Evolutionary conservation across 2,888 invertebrate species (phyloP), one percentile per base, ranked within the genome.

Genomic region (Scaptomyza reducta): DNA sequence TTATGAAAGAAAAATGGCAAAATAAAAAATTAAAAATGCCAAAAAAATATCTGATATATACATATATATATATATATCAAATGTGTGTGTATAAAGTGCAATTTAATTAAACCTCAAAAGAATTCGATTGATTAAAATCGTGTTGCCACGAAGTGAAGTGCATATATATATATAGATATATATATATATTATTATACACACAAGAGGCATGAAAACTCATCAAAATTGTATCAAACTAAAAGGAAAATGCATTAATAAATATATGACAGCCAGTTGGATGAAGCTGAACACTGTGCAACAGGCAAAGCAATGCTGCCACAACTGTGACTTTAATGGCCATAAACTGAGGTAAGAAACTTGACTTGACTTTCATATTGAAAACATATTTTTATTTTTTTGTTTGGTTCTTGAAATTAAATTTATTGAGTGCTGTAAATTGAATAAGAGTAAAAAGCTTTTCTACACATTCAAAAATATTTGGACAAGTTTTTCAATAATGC

Each of bases 401-500:
- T 60, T 35, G 13, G n/a, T 40, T 14, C 54, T 45, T 71, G 57
- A 40, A 74, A 79, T 70, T 70, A 69, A 68, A 74, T 72, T 66
- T 16, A 3, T 10, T 10, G 4, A 70, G 49, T 47, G 42, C 27
- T 42, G 58, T 7, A 59, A 85, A 85, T 82, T 85, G 70, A 82
- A 87, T 85, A 82, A 79, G 66, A 66, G 60, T 60, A 85, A 75
- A 82, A 65, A 73, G 81, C 79, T 86, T 74, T 86, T 77, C 70
- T 70, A 72, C 88, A 86, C 88, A 88, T 88, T 83, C 86, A 83
- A 83, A 40, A 83, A 83, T 84, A 87, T 84, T 84, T 84, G 80
- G 69, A 84, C 87, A 88, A 88, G 84, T 88, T 88, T 84, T 84
- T 84, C 88, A 84, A 84, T 84, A 84, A 87, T 84, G 88, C 88